These are phyloP conservation scores for Drosophila pruinosa DNA, from an alignment of 1,140 invertebrate species.

Conservation along the genomic window DNA sequence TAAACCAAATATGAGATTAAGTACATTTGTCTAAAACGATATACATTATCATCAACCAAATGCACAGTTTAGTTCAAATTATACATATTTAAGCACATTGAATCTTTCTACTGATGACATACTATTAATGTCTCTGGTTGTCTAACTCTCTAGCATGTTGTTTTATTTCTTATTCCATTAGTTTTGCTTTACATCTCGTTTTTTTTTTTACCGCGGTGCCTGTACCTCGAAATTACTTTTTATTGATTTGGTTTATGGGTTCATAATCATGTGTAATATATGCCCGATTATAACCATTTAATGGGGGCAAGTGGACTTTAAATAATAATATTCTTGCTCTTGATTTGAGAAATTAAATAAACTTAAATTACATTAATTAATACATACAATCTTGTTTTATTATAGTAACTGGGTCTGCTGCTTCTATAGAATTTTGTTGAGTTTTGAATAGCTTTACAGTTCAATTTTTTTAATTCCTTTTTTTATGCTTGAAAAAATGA, in stretches of 20 bases:
- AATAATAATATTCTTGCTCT: conserved; percentile 37
- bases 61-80: conserved; percentile 27
- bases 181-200: conserved; percentile 1
- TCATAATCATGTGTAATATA: conserved; percentile 8
- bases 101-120: background rate
- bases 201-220: conserved; percentile 9
- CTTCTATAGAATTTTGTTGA: conserved; percentile 22
- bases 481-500: conserved; percentile 82
- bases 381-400: conserved; percentile 61
- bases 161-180: conserved; percentile 6
- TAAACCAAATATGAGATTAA: conserved; percentile 58
- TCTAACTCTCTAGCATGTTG: background rate
- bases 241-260: conserved; percentile 21
- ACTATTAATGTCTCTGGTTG: background rate
- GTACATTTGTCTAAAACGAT: conserved; percentile 44
- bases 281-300: conserved; percentile 62
- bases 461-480: conserved; percentile 44
- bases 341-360: conserved; percentile 40
- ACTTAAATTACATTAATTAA: conserved; percentile 72
- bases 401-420: conserved; percentile 53
- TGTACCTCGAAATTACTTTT: conserved; percentile 7
- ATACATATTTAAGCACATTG: conserved; percentile 36
- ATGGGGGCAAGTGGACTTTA: conserved; percentile 49
- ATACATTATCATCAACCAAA: conserved; percentile 25
- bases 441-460: conserved; percentile 19